These are phyloP conservation scores for Tenthredo amoena DNA, from an alignment of 2,888 invertebrate species.

Conservation along the genomic window DNA sequence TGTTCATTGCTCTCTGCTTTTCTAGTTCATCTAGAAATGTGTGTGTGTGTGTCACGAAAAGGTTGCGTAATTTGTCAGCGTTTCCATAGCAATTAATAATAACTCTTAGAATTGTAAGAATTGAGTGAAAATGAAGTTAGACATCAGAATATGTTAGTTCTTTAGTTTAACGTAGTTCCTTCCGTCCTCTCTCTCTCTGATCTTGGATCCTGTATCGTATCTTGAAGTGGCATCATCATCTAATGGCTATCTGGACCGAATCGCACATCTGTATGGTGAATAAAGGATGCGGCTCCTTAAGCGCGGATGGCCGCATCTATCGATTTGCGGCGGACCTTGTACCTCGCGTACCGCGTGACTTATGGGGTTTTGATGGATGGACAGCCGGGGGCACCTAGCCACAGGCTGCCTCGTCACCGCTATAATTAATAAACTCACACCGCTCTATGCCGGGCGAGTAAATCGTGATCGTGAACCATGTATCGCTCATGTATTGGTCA, in stretches of 20 bases:
- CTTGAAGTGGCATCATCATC: background rate
- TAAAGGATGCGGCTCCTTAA: slow-evolving; percentile 54
- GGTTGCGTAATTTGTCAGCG: too few species aligned
- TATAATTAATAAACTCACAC: slow-evolving; percentile 68
- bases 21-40: too few species aligned
- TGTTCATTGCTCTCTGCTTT: too few species aligned
- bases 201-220: background rate
- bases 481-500: background rate
- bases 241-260: slow-evolving; percentile 6
- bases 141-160: too few species aligned
- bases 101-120: too few species aligned
- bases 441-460: slow-evolving; percentile 21
- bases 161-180: too few species aligned
- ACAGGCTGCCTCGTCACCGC: slow-evolving; percentile 58
- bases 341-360: slow-evolving; percentile 40
- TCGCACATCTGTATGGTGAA: slow-evolving; percentile 1
- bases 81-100: too few species aligned
- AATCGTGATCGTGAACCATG: slow-evolving; percentile 29
- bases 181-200: background rate
- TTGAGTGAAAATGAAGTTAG: too few species aligned
- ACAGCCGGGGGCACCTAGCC: slow-evolving; percentile 53
- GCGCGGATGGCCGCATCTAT: slow-evolving; percentile 58
- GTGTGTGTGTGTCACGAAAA: too few species aligned
- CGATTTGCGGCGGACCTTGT: slow-evolving; percentile 39
- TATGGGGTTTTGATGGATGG: slow-evolving; percentile 54